Evolutionary conservation across 2,888 invertebrate species (phyloP).

Genomic region (Ormyrus pomaceus): DNA sequence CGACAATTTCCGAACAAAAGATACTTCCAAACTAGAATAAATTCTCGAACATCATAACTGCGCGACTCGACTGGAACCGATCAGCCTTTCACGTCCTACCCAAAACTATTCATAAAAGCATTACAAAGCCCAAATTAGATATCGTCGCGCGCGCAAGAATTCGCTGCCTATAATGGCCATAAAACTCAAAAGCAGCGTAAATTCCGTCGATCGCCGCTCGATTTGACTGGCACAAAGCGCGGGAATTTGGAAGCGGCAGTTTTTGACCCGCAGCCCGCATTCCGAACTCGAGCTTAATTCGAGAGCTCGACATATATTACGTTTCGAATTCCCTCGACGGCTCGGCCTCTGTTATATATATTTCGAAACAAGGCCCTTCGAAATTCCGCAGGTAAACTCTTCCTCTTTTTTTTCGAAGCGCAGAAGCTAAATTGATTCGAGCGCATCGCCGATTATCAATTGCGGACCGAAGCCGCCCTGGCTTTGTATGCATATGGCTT

Average conservation of each 20-base stretch:
- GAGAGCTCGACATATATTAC: conserved; percentile 29
- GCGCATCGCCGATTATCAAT: conserved; percentile 23
- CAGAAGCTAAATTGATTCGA: conserved; percentile 8
- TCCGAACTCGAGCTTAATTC: conserved; percentile 30
- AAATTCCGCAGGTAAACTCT: background rate
- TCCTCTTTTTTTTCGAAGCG: background rate
- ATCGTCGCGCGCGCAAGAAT: conserved; percentile 4
- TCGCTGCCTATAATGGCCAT: conserved; percentile 11
- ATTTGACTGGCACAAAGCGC: conserved; percentile 13
- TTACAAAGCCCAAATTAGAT: conserved; percentile 37
- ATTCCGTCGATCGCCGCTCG: conserved; percentile 7
- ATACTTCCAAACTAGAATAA: too few relatives aligned
- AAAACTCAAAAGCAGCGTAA: conserved; percentile 39
- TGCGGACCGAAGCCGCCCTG: background rate
- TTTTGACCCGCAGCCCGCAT: conserved; percentile 19
- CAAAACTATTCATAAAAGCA: background rate
- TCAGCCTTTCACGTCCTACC: too few relatives aligned
- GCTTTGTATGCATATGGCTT: background rate
- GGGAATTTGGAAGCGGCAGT: conserved; percentile 32
- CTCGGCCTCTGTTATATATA: background rate
- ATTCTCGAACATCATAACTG: too few relatives aligned
- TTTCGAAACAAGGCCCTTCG: too few relatives aligned
- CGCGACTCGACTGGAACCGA: too few relatives aligned
- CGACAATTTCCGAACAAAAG: too few relatives aligned
- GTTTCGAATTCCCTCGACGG: conserved; percentile 17